These are phyloP conservation scores for Pampusana beccarii DNA, from an alignment of 2,113 vertebrate species.

Conservation along the genomic window DNA sequence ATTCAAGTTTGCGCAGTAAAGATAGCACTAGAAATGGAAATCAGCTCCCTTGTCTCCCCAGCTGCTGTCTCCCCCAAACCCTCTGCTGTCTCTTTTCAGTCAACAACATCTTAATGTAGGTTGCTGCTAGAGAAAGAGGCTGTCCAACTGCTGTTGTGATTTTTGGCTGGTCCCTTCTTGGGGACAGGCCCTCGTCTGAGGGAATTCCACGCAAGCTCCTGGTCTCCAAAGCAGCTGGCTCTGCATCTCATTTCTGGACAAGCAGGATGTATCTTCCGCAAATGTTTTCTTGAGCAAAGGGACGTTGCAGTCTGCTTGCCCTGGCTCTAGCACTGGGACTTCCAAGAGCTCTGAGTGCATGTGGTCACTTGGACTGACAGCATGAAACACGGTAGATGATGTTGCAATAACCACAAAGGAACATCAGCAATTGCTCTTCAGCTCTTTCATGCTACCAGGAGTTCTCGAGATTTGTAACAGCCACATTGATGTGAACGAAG, in stretches of 20 bases:
- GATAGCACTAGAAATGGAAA: not conserved
- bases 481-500: not conserved
- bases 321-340: not conserved
- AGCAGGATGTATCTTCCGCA: not conserved
- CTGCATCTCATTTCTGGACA: not conserved
- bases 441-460: not conserved
- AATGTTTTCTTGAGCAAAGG: not conserved
- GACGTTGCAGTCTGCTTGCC: not conserved
- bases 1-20: not conserved
- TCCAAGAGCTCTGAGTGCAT: not conserved
- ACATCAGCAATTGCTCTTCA: not conserved
- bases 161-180: not conserved
- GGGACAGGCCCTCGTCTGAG: not conserved
- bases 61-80: not conserved
- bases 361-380: not conserved
- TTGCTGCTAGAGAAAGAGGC: not conserved
- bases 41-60: not conserved
- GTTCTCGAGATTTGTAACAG: not conserved
- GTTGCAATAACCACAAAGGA: not conserved
- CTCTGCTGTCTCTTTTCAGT: not conserved
- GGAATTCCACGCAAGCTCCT: not conserved
- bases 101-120: not conserved
- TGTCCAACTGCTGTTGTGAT: not conserved
- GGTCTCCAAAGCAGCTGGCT: not conserved
- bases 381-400: not conserved